Conservation (phyloP, 2,113 vertebrate species). For the Colossoma macropomum region DNA sequence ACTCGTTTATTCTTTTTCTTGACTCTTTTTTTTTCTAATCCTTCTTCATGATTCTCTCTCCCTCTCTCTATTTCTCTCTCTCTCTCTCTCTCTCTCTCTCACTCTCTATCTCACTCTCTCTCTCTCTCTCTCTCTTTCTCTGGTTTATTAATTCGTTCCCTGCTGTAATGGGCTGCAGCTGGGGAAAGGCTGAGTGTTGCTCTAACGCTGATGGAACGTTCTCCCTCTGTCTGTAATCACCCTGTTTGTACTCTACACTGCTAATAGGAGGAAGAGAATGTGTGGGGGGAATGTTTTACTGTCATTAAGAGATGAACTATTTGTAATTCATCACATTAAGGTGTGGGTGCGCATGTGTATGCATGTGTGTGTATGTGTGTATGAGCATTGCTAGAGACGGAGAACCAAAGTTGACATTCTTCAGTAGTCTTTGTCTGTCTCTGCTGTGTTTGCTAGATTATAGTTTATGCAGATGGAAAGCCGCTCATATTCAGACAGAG, state of each 20-base stretch:
- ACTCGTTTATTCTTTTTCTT: no score
- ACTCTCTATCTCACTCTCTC: conserved; percentile 30
- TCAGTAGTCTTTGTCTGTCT: conserved; percentile 42
- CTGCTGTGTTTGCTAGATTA: conserved; percentile 9
- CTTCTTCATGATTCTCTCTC: conserved; percentile 9
- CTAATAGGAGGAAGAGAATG: conserved; percentile 52
- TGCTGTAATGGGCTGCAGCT: conserved; percentile 62
- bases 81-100: conserved; percentile 32
- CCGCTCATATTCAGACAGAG: conserved; percentile 34
- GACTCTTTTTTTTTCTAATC: no score
- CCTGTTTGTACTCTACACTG: conserved; percentile 48
- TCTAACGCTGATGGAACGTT: conserved; percentile 50
- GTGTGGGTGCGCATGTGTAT: conserved; percentile 55
- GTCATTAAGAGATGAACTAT: conserved; percentile 56
- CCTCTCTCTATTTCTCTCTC: conserved; percentile 18
- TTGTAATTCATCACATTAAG: conserved; percentile 49
- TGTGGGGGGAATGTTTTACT: conserved; percentile 48
- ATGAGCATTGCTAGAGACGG: conserved; percentile 20
- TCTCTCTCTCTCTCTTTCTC: conserved; percentile 34
- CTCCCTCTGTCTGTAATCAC: conserved; percentile 60
- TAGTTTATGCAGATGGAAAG: conserved; percentile 13
- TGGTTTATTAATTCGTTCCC: conserved; percentile 66
- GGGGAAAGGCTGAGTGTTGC: conserved; percentile 48
- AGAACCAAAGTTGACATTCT: conserved; percentile 30
- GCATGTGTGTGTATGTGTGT: conserved; percentile 52